Evolutionary conservation across 2,113 vertebrate species (phyloP), one percentile per base, ranked within the genome.

Genomic region (Puntigrus tetrazona): DNA sequence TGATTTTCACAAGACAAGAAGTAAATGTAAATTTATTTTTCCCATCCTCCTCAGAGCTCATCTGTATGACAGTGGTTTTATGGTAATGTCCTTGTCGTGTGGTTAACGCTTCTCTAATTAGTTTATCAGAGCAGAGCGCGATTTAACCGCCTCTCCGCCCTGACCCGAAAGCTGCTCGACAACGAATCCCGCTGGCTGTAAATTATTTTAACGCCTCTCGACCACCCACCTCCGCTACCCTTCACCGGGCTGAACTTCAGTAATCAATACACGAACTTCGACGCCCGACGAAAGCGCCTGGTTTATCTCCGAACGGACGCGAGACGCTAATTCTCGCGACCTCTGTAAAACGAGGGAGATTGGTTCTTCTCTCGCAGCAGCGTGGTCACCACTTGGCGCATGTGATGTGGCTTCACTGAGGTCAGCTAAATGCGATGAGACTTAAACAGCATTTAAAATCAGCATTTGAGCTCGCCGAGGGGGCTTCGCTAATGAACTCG

Each of bases 161-260:
- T 75, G 82, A 75, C 38, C 81, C 18, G 52, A 83, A 69, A 20
- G n/a, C 41, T 75, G n/a, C 41, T 75, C 38, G 6, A 41, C 29
- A 43, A n/a, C 25, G 18, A n/a, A 45, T 57, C 36, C 2, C 4
- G 25, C 25, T 8, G 7, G 25, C 78, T 18, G 38, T 80, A 47
- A 80, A 80, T 80, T 22, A 80, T 80, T 63, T 63, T 10, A 79
- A 29, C 25, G 14, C 31, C 77, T 63, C 77, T 79, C 63, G 55
- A 80, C 57, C 57, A 1, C 43, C 34, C 38, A 27, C 34, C 36
- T 61, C n/a, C 34, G 43, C 43, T n/a, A 61, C 16, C 45, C 74
- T 57, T 31, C 50, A 80, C 38, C 78, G 57, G 57, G 6, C 47
- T 20, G 52, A 78, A 59, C 77, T 61, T 78, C 55, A 80, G n/a